These are phyloP conservation scores for Salarias fasciatus DNA, from an alignment of 2,797 vertebrate genomes.

Conservation along the genomic window DNA sequence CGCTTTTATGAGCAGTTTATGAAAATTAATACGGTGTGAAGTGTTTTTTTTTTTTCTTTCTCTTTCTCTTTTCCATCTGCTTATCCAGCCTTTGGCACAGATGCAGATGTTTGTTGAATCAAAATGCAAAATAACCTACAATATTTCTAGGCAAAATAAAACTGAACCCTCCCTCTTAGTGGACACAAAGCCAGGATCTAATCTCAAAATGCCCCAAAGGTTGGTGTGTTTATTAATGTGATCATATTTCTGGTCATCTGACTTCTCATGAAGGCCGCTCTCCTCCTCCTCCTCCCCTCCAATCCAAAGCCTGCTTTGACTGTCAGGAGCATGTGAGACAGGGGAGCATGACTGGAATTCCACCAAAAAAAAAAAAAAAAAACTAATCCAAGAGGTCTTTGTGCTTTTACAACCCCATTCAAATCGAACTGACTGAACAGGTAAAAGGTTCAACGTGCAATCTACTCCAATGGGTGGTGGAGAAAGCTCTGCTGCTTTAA, in stretches of 20 bases:
- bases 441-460: too few species aligned
- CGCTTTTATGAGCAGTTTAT: slow-evolving; percentile 4
- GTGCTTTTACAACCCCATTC: neutral
- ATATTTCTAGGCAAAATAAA: neutral
- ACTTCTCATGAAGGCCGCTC: slow-evolving; percentile 19
- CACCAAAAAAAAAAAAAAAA: neutral
- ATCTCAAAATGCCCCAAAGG: slow-evolving; percentile 21
- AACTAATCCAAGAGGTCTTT: neutral
- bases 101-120: neutral
- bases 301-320: slow-evolving; percentile 9
- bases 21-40: slow-evolving; percentile 15
- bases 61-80: neutral
- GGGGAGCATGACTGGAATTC: slow-evolving; percentile 5
- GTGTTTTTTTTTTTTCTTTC: neutral
- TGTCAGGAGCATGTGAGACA: slow-evolving; percentile 38
- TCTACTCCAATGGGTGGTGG: too few species aligned
- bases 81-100: neutral
- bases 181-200: slow-evolving; percentile 7
- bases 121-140: neutral
- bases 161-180: too few species aligned
- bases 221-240: slow-evolving; percentile 27
- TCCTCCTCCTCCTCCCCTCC: neutral
- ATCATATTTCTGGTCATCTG: slow-evolving; percentile 54
- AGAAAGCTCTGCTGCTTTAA: too few species aligned
- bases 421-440: too few species aligned